Base-by-base conservation (phyloP, 2,888 invertebrate species). In the Ormyrus labotus region DNA sequence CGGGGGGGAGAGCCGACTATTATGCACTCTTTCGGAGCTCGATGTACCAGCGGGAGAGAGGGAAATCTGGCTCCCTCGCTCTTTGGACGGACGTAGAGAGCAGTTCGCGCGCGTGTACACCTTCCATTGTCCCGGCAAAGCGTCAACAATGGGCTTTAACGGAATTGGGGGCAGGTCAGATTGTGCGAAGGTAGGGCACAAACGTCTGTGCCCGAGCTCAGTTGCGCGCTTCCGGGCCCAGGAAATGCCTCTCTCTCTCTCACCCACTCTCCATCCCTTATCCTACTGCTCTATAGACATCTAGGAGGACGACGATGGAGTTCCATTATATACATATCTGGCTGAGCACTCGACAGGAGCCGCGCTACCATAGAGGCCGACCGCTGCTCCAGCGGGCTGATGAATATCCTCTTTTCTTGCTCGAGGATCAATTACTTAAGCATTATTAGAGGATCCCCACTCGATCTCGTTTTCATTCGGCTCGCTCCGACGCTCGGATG, bases 111-210 rank as follows among this genome's bases (percentile, higher is more conserved):
- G 55, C 57, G n/a, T 55, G 67, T 63, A 50, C 78, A 73, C 60
- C 50, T 60, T 34, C 68, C 60, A 79, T 79, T 79, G 79, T 79
- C 68, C 68, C 73, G 67, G 53, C 19, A 10, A 58, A 58, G 64
- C 72, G 58, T 72, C 69, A 69, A 74, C 79, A 74, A 79, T 74
- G 50, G 74, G 68, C 78, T 73, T 57, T 53, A 60, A 34, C 58
- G 61, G 71, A 71, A 78, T 78, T 55, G 78, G 68, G 73, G 68
- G 64, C 73, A 69, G 74, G 74, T 79, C 79, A 69, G 79, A 79
- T 69, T 69, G 69, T 63, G 64, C 45, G 68, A 53, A 50, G 60
- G 34, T 61, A 6, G 57, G 67, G 61, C 61, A 50, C 63, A 19
- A 57, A 65, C 19, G 47, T 55, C 64, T 55, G 64, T 19, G 51